A percentile compares a stretch with the other conserved stretches of the same genome.
phyloP scores from a whole-genome alignment of 2,113 vertebrate species.

The Leptodactylus fuscus region DNA sequence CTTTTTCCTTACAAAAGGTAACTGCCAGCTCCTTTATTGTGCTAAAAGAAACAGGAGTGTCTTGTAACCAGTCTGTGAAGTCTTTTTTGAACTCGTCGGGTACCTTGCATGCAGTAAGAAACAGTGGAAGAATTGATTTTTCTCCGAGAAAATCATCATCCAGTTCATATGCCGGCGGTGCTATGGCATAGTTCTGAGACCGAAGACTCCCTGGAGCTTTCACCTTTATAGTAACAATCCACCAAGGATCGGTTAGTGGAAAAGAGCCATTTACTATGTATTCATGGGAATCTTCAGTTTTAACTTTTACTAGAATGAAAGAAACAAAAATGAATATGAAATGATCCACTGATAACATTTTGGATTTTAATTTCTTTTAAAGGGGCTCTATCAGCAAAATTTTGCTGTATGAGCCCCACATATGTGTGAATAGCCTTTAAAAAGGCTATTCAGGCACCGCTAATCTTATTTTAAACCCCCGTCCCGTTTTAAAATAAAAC shows the following conservation, averaged over 20 bases:
- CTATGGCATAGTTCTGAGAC: conserved; percentile 65
- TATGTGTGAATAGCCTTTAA: no score
- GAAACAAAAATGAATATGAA: neutral
- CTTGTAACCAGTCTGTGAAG: conserved; percentile 73
- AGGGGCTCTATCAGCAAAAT: no score
- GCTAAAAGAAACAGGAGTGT: conserved; percentile 39
- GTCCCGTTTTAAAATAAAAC: no score
- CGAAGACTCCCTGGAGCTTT: conserved; percentile 50
- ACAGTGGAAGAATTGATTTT: conserved; percentile 72
- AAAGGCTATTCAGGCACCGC: no score
- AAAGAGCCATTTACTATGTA: conserved; percentile 75
- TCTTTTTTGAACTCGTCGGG: neutral
- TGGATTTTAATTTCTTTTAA: no score
- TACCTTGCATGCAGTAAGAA: conserved; percentile 71
- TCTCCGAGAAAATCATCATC: conserved; percentile 66
- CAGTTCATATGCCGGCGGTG: conserved; percentile 77
- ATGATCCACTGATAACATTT: no score
- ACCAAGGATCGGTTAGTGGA: conserved; percentile 78
- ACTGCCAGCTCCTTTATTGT: conserved; percentile 65
- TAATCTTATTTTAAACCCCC: no score
- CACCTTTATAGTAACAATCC: conserved; percentile 74
- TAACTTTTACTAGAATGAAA: conserved; percentile 19
- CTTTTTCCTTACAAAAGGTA: conserved; percentile 58
- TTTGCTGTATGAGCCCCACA: no score
- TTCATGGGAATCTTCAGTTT: neutral